Conservation (phyloP, 2,888 invertebrate genomes). For the Rhagonycha lutea region DNA sequence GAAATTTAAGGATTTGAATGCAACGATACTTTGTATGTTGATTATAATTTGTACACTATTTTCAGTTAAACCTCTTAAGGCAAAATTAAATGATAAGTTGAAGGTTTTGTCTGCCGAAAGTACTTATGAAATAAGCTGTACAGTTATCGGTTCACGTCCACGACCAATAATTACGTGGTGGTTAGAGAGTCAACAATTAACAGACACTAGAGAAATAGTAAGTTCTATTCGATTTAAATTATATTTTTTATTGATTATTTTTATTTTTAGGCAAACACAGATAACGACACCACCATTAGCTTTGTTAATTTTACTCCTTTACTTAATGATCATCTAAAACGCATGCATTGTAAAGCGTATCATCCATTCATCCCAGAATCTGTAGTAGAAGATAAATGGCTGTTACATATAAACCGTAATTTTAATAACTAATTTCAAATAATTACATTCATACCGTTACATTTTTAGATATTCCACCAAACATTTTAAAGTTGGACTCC, state of each 20-base stretch:
- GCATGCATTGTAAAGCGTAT: constrained; percentile 12
- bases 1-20: neutral
- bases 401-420: constrained; percentile 14
- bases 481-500: constrained; percentile 1
- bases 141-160: constrained; percentile 24
- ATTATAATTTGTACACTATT: neutral
- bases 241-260: neutral
- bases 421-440: neutral
- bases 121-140: constrained; percentile 23
- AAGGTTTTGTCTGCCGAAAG: constrained; percentile 10
- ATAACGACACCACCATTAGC: constrained; percentile 12
- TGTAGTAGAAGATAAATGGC: constrained; percentile 17
- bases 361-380: constrained; percentile 14
- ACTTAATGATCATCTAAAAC: constrained; percentile 11
- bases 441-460: neutral
- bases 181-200: constrained; percentile 12
- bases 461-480: constrained; percentile 13
- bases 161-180: constrained; percentile 23
- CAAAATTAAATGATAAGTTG: constrained; percentile 20
- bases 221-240: neutral
- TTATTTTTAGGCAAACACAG: constrained; percentile 4
- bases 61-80: constrained; percentile 19
- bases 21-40: neutral
- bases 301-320: constrained; percentile 16
- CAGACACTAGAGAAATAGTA: constrained; percentile 15